A percentile compares a stretch with the other conserved stretches of the same genome.
Conservation (phyloP, 2,113 vertebrate species). For the Phycodurus eques region DNA sequence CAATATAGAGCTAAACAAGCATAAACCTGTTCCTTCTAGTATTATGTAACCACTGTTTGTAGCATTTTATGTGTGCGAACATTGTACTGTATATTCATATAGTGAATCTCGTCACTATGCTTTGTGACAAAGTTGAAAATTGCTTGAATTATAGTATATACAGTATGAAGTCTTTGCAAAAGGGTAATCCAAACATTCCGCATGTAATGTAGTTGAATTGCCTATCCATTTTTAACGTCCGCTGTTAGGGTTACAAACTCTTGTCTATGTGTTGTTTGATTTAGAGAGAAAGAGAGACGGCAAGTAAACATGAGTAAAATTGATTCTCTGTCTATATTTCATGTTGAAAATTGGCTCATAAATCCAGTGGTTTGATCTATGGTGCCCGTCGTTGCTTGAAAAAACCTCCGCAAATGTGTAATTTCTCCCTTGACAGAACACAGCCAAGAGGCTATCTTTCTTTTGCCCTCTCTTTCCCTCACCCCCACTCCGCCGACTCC, state of each 20-base stretch:
- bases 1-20: neutral
- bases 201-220: neutral
- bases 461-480: constrained; percentile 72
- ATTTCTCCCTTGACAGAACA: constrained; percentile 99
- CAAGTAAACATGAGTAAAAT: constrained; percentile 83
- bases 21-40: neutral
- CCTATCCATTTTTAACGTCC: constrained; percentile 24
- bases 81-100: neutral
- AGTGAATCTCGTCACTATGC: no score
- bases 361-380: constrained; percentile 97
- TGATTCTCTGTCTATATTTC: constrained; percentile 98
- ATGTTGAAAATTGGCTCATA: constrained; percentile 99
- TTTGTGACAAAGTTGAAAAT: neutral
- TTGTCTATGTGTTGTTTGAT: constrained; percentile 39
- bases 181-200: neutral
- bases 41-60: neutral
- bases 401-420: constrained; percentile 99
- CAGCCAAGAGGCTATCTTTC: constrained; percentile 93
- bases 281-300: constrained; percentile 48
- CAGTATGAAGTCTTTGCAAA: neutral
- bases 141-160: neutral
- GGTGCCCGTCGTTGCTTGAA: constrained; percentile 94
- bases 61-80: neutral
- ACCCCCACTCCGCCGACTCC: constrained; percentile 51
- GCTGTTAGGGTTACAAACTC: constrained; percentile 18